Evolutionary conservation across 2,888 invertebrate species (phyloP).

Genomic region (Drosophila borealis): DNA sequence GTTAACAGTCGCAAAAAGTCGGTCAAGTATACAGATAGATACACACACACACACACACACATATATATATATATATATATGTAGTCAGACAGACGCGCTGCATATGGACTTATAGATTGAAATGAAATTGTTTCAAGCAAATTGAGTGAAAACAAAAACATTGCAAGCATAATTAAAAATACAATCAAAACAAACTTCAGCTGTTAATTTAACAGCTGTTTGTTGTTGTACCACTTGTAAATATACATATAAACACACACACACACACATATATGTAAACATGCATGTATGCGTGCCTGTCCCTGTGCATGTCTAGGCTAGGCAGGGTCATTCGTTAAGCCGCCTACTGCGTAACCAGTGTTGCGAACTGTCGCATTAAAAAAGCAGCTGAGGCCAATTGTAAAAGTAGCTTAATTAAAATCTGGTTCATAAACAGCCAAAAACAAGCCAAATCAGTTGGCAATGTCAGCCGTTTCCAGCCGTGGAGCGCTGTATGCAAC

Average conservation of each 20-base stretch:
- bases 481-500: too few species aligned
- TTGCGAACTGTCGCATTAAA: too few species aligned
- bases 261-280: not conserved
- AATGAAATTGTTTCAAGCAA: slow-evolving; percentile 64
- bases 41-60: too few species aligned
- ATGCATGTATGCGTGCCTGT: not conserved
- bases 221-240: slow-evolving; percentile 3
- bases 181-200: slow-evolving; percentile 51
- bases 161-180: slow-evolving; percentile 64
- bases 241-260: not conserved
- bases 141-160: slow-evolving; percentile 69
- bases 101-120: slow-evolving; percentile 44
- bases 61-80: slow-evolving; percentile 2
- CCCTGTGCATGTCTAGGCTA: not conserved
- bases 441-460: too few species aligned
- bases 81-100: slow-evolving; percentile 6
- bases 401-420: too few species aligned
- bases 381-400: too few species aligned
- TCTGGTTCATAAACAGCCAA: too few species aligned
- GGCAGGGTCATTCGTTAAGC: slow-evolving; percentile 28
- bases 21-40: slow-evolving; percentile 66
- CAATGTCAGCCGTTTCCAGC: too few species aligned
- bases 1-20: slow-evolving; percentile 54
- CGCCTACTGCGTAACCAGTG: slow-evolving; percentile 1
- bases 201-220: slow-evolving; percentile 38